Base-by-base conservation (phyloP, 2,113 vertebrate genomes). In the Alectura lathami region DNA sequence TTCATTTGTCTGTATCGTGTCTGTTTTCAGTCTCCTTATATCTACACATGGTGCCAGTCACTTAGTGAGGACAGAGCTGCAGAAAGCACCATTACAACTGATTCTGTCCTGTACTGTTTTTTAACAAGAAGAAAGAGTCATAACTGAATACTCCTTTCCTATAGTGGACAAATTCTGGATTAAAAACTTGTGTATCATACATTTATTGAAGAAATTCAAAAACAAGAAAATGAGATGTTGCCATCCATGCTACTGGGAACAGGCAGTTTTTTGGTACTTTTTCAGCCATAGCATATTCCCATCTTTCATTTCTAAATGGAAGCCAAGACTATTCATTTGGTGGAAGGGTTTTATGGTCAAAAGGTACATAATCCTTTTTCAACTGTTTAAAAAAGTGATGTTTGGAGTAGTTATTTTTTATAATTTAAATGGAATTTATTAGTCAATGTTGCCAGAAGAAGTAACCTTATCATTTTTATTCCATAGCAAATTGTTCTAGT, bases 151-250 rank as follows among this genome's bases (percentile, higher is more conserved):
- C 6, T 8, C 8, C 14, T 70, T 36, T 43, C 67, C 70, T 27
- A 4, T 1, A 45, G 45, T 45, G 20, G 38, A 23, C 1, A 81
- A 67, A 40, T 5, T 24, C 34, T 34, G 30, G 17, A 48, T 47
- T 29, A 72, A 14, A 0, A 6, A 11, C 38, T 26, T 0, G 3
- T 3, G 23, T 30, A 53, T 36, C n/a, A 14, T 21, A 4, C 2
- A 32, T 57, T 8, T 45, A 21, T n/a, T 62, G 51, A 30, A 59
- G 56, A 38, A 66, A 57, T 43, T 17, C 11, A 62, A 62, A 30
- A 21, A 0, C 21, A 43, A 11, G 60, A 10, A 43, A 34, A 34
- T 42, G 42, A 67, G 45, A 38, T 59, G 14, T 82, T 50, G 17
- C 24, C 30, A 7, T 9, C 42, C 47, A 47, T 1, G 5, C 16